Percentiles rank a stretch among this genome's conserved stretches.
Evolutionary conservation across 1,140 invertebrate species (phyloP).

Genomic region (Diorhabda sublineata): DNA sequence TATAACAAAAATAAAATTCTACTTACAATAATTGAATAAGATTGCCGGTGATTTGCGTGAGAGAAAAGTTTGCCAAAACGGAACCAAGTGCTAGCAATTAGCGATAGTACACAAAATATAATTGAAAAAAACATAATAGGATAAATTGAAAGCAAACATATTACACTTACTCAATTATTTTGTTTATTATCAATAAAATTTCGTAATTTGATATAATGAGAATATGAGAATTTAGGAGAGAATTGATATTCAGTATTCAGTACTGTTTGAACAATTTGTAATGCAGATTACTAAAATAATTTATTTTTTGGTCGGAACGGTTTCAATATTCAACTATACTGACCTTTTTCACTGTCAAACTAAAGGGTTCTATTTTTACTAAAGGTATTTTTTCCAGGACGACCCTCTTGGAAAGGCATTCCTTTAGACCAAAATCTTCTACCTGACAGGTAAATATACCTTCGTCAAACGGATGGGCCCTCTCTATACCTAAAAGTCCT

Average conservation of each 20-base stretch:
- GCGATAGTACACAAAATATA: too few relatives aligned
- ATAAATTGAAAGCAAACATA: too few relatives aligned
- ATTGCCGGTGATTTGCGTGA: too few relatives aligned
- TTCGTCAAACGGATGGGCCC: constrained; percentile 61
- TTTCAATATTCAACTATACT: constrained; percentile 9
- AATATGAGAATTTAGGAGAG: not conserved
- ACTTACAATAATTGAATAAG: too few relatives aligned
- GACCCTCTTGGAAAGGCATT: constrained; percentile 66
- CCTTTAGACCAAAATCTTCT: constrained; percentile 67
- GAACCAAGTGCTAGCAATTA: too few relatives aligned
- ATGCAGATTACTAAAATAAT: not conserved
- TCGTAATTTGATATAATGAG: too few relatives aligned
- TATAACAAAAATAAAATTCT: too few relatives aligned
- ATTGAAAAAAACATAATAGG: too few relatives aligned
- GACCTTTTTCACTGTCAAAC: constrained; percentile 68
- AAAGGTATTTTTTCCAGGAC: constrained; percentile 63
- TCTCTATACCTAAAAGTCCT: constrained; percentile 64
- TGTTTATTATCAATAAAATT: too few relatives aligned
- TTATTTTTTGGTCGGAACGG: too few relatives aligned
- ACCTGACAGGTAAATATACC: constrained; percentile 72
- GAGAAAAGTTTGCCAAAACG: too few relatives aligned
- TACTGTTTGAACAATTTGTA: not conserved
- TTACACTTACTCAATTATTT: too few relatives aligned
- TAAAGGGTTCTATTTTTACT: constrained; percentile 68
- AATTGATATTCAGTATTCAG: not conserved